These are phyloP conservation scores for Sipunculus nudus DNA, from an alignment of 2,888 invertebrate species.

Conservation along the genomic window DNA sequence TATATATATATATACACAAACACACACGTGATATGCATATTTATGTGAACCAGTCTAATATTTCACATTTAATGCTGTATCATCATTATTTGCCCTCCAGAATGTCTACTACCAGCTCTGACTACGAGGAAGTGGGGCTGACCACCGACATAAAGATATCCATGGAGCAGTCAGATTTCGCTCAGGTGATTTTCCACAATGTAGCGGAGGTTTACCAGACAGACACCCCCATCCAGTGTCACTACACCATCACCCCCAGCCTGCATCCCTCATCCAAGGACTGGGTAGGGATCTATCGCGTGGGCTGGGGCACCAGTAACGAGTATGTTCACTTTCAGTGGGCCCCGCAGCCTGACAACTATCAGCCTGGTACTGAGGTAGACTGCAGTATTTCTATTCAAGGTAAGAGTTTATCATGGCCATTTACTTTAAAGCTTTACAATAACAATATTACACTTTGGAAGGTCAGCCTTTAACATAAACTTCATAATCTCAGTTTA, in stretches of 20 bases:
- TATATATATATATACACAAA: too few relatives aligned
- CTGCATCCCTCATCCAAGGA: constrained; percentile 50
- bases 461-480: too few relatives aligned
- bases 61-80: too few relatives aligned
- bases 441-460: too few relatives aligned
- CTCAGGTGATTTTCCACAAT: constrained; percentile 58
- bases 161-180: too few relatives aligned
- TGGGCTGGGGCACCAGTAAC: constrained; percentile 55
- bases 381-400: constrained; percentile 51
- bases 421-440: too few relatives aligned
- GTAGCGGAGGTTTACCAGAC: constrained; percentile 58
- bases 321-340: constrained; percentile 59
- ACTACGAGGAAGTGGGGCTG: not conserved
- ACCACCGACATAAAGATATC: too few relatives aligned
- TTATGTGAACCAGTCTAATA: too few relatives aligned
- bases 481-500: too few relatives aligned
- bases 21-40: too few relatives aligned
- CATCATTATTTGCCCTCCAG: too few relatives aligned
- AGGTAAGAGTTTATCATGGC: constrained; percentile 38
- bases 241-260: constrained; percentile 52
- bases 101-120: too few relatives aligned
- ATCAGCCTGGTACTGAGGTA: constrained; percentile 44
- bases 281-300: constrained; percentile 63
- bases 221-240: constrained; percentile 55
- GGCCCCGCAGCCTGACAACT: constrained; percentile 48